A percentile compares a stretch with the other conserved stretches of the same genome.
Conservation (phyloP, 2,113 vertebrate species). For the Pyrgilauda ruficollis region DNA sequence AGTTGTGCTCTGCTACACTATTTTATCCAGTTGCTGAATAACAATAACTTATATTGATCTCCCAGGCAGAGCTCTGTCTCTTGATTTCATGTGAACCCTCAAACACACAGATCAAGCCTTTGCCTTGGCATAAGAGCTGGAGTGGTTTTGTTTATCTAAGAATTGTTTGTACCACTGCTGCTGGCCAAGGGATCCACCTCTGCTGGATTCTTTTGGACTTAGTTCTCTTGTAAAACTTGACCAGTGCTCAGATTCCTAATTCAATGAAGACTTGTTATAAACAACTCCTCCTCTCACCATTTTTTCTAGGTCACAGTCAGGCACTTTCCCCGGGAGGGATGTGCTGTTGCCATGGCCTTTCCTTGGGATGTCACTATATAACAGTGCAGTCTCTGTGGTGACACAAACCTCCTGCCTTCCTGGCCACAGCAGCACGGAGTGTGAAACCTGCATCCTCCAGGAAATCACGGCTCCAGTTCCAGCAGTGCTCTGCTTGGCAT, state of each 20-base stretch:
- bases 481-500: not conserved
- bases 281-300: not conserved
- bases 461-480: not conserved
- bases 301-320: not conserved
- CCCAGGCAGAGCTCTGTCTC: not conserved
- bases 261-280: not conserved
- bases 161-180: not conserved
- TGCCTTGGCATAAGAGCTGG: not conserved
- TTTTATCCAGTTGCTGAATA: not conserved
- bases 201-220: not conserved
- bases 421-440: not conserved
- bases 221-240: not conserved
- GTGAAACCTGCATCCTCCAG: conserved; percentile 14
- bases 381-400: not conserved
- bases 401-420: not conserved
- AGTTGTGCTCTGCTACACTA: not conserved
- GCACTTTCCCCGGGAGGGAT: not conserved
- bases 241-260: not conserved
- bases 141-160: not conserved
- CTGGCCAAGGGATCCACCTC: not conserved
- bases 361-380: not conserved
- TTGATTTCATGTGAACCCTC: not conserved
- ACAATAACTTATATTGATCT: not conserved
- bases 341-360: not conserved
- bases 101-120: not conserved